These are phyloP conservation scores for Thryonomys swinderianus DNA, from an alignment of 2,113 vertebrate genomes.

Conservation along the genomic window DNA sequence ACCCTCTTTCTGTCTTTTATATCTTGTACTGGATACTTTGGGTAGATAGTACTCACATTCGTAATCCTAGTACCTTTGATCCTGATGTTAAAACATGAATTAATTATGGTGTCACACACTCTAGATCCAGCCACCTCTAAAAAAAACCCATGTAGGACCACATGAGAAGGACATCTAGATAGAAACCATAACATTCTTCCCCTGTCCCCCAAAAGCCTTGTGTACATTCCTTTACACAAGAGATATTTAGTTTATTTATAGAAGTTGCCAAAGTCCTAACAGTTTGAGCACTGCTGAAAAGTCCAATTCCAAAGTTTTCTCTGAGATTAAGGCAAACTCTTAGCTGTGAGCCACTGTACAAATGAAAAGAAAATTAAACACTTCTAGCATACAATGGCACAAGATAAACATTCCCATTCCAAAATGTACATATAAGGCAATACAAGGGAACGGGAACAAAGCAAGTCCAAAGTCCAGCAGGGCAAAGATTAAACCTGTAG, in stretches of 20 bases:
- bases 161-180: background rate
- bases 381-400: background rate
- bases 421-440: background rate
- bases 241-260: background rate
- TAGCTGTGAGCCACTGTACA: background rate
- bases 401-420: background rate
- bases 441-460: background rate
- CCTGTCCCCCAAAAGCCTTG: background rate
- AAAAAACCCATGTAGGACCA: background rate
- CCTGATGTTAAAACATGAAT: background rate
- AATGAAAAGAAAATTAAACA: background rate
- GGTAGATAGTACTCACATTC: background rate
- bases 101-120: background rate
- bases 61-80: background rate
- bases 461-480: background rate
- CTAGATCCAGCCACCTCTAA: background rate
- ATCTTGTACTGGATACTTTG: background rate
- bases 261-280: background rate
- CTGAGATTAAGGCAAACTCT: background rate
- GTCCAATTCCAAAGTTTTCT: background rate
- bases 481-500: background rate
- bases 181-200: background rate
- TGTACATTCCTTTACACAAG: background rate
- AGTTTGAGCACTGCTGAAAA: background rate
- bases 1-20: background rate